phyloP scores from a whole-genome alignment of 2,113 vertebrate genomes.

The Theristicus caerulescens region DNA sequence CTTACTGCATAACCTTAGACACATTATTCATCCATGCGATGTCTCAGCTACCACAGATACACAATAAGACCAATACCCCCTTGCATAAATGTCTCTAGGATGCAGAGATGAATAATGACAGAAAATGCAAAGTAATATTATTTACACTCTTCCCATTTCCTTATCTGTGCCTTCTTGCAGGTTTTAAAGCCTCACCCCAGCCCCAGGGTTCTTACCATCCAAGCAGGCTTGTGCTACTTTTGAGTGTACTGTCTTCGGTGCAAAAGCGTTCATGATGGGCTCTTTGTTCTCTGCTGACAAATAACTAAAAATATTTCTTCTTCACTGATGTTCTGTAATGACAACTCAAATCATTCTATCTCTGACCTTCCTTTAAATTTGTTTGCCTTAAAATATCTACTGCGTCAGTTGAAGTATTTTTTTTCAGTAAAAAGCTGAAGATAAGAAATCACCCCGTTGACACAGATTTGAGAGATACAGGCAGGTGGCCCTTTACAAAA shows the following conservation, averaged over 20 bases:
- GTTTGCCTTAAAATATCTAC: neutral
- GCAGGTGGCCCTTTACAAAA: neutral
- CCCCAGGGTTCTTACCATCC: neutral
- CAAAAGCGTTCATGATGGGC: fast-evolving
- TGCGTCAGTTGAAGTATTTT: neutral
- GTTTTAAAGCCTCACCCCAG: neutral
- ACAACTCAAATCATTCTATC: neutral
- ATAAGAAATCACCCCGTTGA: neutral
- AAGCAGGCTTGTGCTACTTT: neutral
- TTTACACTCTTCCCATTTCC: neutral
- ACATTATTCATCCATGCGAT: fast-evolving
- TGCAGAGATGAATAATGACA: neutral
- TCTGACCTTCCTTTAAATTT: neutral
- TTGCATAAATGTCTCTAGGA: neutral
- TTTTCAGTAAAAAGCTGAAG: neutral
- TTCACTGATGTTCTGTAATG: neutral
- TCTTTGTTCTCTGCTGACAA: neutral
- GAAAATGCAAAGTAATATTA: neutral
- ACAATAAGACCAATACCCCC: no score
- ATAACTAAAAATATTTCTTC: neutral
- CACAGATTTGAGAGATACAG: neutral
- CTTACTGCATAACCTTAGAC: neutral
- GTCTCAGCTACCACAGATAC: neutral
- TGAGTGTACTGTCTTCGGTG: fast-evolving
- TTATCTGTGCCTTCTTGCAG: neutral